Evolutionary conservation across 2,888 invertebrate species (phyloP).

Genomic region (Eulithis prunata): DNA sequence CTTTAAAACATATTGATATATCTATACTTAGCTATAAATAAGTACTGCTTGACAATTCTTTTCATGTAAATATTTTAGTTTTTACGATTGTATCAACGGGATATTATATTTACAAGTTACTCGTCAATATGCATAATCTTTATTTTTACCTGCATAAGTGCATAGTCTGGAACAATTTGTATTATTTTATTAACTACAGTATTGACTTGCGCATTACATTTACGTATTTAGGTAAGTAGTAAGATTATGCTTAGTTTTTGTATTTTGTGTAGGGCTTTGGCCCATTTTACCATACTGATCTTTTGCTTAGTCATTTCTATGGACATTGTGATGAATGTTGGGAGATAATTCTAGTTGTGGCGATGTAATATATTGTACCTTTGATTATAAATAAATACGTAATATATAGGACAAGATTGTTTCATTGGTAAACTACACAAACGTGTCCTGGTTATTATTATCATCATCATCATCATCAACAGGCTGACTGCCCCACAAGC

Average conservation of each 20-base stretch:
- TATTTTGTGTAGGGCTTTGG: conserved; percentile 74
- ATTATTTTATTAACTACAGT: conserved; percentile 78
- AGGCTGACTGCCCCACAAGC: too few species aligned
- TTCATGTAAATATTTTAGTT: conserved; percentile 55
- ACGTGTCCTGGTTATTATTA: too few species aligned
- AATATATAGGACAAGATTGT: conserved; percentile 75
- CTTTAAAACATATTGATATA: conserved; percentile 30
- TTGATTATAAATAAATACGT: conserved; percentile 84
- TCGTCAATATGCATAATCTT: conserved; percentile 73
- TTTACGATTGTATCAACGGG: conserved; percentile 53
- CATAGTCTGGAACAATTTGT: conserved; percentile 67
- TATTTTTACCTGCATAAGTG: conserved; percentile 70
- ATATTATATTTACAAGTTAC: conserved; percentile 53
- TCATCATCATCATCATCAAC: too few species aligned
- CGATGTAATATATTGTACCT: conserved; percentile 84
- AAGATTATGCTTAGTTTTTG: conserved; percentile 80
- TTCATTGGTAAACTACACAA: conserved; percentile 49
- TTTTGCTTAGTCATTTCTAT: conserved; percentile 78
- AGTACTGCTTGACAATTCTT: conserved; percentile 33
- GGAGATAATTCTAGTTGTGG: conserved; percentile 72
- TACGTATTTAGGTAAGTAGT: conserved; percentile 70
- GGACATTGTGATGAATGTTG: conserved; percentile 73
- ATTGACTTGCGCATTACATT: conserved; percentile 79
- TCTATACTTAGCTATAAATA: conserved; percentile 35
- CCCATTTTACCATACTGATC: conserved; percentile 76